Percentiles rank a stretch among this genome's conserved stretches.
phyloP scores from a whole-genome alignment of 1,140 invertebrate species.

The Ceratina japonica region DNA sequence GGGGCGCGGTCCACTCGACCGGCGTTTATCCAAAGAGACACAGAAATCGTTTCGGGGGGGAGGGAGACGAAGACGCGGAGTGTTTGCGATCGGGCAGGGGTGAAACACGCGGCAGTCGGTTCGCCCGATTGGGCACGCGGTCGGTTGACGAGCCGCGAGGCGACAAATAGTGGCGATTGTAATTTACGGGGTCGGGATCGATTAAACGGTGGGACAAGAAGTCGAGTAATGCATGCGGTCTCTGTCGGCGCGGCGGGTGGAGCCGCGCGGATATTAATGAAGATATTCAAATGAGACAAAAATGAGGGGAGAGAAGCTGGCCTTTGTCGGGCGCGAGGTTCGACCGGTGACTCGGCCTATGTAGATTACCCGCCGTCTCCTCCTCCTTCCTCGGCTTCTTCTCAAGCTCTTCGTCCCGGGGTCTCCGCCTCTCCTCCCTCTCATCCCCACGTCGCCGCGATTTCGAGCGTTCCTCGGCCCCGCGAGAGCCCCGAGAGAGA shows the following conservation, averaged over 20 bases:
- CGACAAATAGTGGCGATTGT: slow-evolving; percentile 48
- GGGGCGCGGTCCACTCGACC: neutral
- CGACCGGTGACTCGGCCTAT: slow-evolving; percentile 69
- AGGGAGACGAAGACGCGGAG: too few relatives aligned
- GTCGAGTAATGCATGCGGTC: slow-evolving; percentile 67
- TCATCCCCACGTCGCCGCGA: slow-evolving; percentile 32
- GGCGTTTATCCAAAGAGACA: slow-evolving; percentile 4
- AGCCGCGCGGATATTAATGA: slow-evolving; percentile 72
- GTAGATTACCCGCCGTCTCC: slow-evolving; percentile 65
- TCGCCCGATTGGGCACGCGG: neutral
- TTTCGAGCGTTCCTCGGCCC: neutral
- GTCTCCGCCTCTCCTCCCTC: slow-evolving; percentile 45
- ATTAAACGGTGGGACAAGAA: slow-evolving; percentile 70
- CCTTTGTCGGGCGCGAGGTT: slow-evolving; percentile 68
- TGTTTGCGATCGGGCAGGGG: neutral
- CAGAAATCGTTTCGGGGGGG: neutral
- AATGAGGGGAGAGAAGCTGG: slow-evolving; percentile 61
- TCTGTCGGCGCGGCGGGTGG: slow-evolving; percentile 48
- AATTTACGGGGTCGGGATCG: slow-evolving; percentile 67
- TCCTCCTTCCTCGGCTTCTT: slow-evolving; percentile 19
- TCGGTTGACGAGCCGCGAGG: slow-evolving; percentile 41
- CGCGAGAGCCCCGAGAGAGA: neutral
- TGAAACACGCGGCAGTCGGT: neutral
- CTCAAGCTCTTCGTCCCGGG: slow-evolving; percentile 54
- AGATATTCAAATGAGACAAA: slow-evolving; percentile 76